Evolutionary conservation across 2,113 vertebrate species (phyloP).

Genomic region (Gorsachius goisagi): DNA sequence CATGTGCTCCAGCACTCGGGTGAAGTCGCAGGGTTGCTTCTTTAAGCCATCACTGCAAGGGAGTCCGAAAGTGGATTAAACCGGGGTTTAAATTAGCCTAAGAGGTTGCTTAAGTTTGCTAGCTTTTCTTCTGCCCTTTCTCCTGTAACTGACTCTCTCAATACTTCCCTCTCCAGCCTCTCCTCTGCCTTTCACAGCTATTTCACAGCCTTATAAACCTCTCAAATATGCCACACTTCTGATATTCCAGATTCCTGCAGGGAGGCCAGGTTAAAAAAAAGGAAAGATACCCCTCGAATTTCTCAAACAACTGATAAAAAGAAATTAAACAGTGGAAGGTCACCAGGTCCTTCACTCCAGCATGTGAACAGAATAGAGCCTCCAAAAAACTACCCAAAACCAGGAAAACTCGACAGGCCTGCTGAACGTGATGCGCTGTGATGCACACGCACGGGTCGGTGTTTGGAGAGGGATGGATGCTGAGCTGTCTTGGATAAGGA

Average conservation of each 20-base stretch:
- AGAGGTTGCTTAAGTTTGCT: neutral
- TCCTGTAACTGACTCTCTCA: neutral
- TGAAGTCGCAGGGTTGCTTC: neutral
- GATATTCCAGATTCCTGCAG: neutral
- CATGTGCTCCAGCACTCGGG: neutral
- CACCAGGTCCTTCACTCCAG: accelerated
- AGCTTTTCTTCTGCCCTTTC: neutral
- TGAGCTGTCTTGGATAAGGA: neutral
- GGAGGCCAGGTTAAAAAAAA: neutral
- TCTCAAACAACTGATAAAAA: neutral
- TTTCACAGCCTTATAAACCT: neutral
- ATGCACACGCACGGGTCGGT: neutral
- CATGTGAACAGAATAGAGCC: neutral
- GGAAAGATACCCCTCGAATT: neutral
- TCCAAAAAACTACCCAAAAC: neutral
- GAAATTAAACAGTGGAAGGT: neutral
- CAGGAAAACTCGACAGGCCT: neutral
- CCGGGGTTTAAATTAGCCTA: neutral
- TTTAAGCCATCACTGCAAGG: neutral
- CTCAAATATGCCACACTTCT: neutral
- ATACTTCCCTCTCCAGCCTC: neutral
- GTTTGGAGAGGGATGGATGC: neutral
- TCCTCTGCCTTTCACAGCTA: neutral
- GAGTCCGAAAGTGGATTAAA: neutral
- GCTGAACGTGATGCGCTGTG: neutral